A percentile compares a stretch with the other conserved stretches of the same genome.
phyloP scores from a whole-genome alignment of 2,888 invertebrate species.

The Griposia aprilina region DNA sequence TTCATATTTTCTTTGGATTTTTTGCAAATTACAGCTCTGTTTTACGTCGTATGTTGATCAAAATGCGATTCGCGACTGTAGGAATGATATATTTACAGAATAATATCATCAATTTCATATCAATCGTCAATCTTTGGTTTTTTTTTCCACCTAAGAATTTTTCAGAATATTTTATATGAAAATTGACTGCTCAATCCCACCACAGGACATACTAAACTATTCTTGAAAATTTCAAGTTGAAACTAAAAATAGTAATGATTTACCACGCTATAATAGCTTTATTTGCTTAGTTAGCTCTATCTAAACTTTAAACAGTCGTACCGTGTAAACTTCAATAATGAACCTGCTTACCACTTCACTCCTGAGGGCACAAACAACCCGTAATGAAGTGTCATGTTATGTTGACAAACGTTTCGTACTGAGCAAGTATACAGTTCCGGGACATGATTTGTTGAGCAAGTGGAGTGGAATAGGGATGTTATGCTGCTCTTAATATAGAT shows the following conservation, averaged over 20 bases:
- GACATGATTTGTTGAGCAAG: conserved; percentile 37
- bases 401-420: conserved; percentile 48
- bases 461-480: conserved; percentile 20
- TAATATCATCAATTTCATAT: too few relatives aligned
- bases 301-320: conserved; percentile 28
- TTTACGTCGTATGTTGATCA: too few relatives aligned
- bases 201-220: too few relatives aligned
- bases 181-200: too few relatives aligned
- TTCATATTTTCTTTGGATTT: too few relatives aligned
- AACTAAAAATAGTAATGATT: not conserved
- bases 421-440: conserved; percentile 35
- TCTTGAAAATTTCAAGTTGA: too few relatives aligned
- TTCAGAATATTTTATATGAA: too few relatives aligned
- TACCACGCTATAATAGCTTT: not conserved
- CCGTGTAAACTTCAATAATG: conserved; percentile 34
- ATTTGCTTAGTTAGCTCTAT: conserved; percentile 20
- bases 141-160: too few relatives aligned
- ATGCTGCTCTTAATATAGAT: conserved; percentile 31
- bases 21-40: too few relatives aligned
- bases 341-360: conserved; percentile 29
- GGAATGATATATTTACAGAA: too few relatives aligned
- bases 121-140: too few relatives aligned
- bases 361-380: conserved; percentile 25
- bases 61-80: too few relatives aligned
- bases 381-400: conserved; percentile 48